Percentiles rank a stretch among this genome's conserved stretches.
phyloP scores from a whole-genome alignment of 2,797 vertebrate species.

The Anas bernieri region DNA sequence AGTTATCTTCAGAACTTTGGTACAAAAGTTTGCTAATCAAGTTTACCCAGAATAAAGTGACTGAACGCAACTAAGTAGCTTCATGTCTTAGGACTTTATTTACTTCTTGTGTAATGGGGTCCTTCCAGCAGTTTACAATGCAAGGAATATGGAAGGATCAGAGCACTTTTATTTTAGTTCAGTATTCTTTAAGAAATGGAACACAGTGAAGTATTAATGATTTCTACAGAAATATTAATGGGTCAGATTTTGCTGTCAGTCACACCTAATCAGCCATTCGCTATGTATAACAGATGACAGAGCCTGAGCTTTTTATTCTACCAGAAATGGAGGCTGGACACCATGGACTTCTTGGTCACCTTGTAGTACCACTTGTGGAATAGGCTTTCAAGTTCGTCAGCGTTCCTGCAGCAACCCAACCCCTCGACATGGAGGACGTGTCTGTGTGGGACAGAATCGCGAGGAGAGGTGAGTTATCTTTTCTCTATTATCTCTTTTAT shows the following conservation, averaged over 20 bases:
- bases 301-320: constrained; percentile 69
- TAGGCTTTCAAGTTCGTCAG: constrained; percentile 97
- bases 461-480: constrained; percentile 87
- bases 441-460: constrained; percentile 96
- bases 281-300: constrained; percentile 56
- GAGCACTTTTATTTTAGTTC: neutral
- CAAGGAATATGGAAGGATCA: neutral
- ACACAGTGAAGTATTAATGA: neutral
- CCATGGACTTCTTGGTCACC: constrained; percentile 96
- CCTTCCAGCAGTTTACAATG: neutral
- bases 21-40: neutral
- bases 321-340: constrained; percentile 97
- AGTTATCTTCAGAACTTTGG: neutral
- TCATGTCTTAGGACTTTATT: neutral
- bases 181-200: neutral
- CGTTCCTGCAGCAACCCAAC: constrained; percentile 96
- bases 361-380: constrained; percentile 96
- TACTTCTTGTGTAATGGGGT: neutral
- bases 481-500: neutral
- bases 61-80: neutral
- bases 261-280: constrained; percentile 62
- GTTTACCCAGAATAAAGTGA: neutral
- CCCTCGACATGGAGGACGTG: constrained; percentile 92
- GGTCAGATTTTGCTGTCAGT: constrained; percentile 47
- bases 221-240: constrained; percentile 42